Percentiles rank a stretch among this genome's conserved stretches.
These are phyloP conservation scores for Phoeniculus purpureus DNA, from an alignment of 2,797 vertebrate genomes.

Conservation along the genomic window DNA sequence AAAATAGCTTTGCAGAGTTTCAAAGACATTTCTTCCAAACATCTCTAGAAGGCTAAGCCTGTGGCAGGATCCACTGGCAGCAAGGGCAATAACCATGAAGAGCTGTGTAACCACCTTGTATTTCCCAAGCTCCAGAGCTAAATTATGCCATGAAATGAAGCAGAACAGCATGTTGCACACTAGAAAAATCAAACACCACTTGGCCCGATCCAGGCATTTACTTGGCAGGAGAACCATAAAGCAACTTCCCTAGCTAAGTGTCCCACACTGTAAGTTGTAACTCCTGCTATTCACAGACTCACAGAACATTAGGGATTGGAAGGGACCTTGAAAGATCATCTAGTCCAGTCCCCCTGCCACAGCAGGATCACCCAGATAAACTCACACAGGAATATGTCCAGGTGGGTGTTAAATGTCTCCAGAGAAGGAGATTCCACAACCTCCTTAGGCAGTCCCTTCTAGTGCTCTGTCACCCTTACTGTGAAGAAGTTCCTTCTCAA, in stretches of 20 bases:
- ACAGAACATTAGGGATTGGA: too few relatives aligned
- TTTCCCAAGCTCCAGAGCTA: neutral
- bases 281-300: neutral
- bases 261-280: neutral
- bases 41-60: neutral
- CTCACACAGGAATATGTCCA: too few relatives aligned
- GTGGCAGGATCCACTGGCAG: neutral
- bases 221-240: neutral
- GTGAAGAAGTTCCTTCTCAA: too few relatives aligned
- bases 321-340: too few relatives aligned
- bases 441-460: too few relatives aligned
- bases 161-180: neutral
- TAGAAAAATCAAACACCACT: neutral
- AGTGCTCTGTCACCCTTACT: too few relatives aligned
- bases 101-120: neutral
- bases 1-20: neutral
- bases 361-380: too few relatives aligned
- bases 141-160: neutral
- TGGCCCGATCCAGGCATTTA: neutral
- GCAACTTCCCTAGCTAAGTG: neutral
- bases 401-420: too few relatives aligned
- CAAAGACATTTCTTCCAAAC: neutral
- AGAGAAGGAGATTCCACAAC: too few relatives aligned
- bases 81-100: neutral
- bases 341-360: too few relatives aligned